Evolutionary conservation across 2,797 vertebrate species (phyloP).

Genomic region (Adrianichthys oophorus): DNA sequence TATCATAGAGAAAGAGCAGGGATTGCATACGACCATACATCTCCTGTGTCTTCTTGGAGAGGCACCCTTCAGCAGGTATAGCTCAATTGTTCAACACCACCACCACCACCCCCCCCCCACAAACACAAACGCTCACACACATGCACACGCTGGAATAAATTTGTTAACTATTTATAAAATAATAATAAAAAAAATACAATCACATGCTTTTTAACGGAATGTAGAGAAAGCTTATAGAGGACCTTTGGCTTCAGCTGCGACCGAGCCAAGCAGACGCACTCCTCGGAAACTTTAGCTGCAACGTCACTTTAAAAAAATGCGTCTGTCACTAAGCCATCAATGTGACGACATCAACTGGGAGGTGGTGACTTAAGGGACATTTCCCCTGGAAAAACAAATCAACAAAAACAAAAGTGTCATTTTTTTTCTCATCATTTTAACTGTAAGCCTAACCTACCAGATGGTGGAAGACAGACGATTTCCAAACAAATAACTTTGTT

Average conservation of each 20-base stretch:
- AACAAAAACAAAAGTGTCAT: too few species aligned
- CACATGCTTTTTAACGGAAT: constrained; percentile 78
- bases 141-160: constrained; percentile 26
- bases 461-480: too few species aligned
- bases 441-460: too few species aligned
- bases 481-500: too few species aligned
- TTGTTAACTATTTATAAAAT: constrained; percentile 43
- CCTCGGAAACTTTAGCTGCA: too few species aligned
- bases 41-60: constrained; percentile 59
- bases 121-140: constrained; percentile 11
- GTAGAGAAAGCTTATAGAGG: constrained; percentile 71
- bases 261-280: constrained; percentile 22
- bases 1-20: constrained; percentile 72
- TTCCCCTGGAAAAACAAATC: too few species aligned
- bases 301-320: too few species aligned
- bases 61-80: constrained; percentile 67
- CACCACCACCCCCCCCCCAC: constrained; percentile 7
- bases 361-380: too few species aligned
- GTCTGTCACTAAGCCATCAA: too few species aligned
- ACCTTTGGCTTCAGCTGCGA: constrained; percentile 46
- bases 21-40: constrained; percentile 73
- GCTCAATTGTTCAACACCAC: constrained; percentile 38
- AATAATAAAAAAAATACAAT: constrained; percentile 59
- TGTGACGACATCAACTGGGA: too few species aligned
- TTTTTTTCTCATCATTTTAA: too few species aligned